These are phyloP conservation scores for Tetranychus cinnabarinus DNA, from an alignment of 1,140 invertebrate genomes.

Conservation along the genomic window DNA sequence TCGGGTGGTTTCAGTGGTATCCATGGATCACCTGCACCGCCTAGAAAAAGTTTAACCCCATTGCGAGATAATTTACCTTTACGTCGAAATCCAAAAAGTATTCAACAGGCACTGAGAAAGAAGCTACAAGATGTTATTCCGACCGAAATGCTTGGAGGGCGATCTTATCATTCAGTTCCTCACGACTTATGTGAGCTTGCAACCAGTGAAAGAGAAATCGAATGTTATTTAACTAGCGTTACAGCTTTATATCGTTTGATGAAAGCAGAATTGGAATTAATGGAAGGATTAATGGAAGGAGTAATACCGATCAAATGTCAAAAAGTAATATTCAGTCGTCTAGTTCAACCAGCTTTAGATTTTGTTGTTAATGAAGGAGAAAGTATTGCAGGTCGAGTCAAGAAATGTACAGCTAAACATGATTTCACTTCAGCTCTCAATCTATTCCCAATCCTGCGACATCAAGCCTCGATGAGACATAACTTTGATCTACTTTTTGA, in stretches of 20 bases:
- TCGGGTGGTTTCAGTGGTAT: conserved; percentile 15
- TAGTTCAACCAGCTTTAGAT: conserved; percentile 60
- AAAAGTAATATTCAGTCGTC: conserved; percentile 43
- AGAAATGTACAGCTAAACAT: conserved; percentile 48
- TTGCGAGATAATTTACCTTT: not conserved
- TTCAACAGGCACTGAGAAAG: conserved; percentile 8
- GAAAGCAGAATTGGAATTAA: conserved; percentile 55
- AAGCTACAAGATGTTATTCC: conserved; percentile 8
- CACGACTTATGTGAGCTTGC: conserved; percentile 5
- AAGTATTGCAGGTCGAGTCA: conserved; percentile 20
- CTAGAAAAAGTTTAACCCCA: conserved; percentile 1
- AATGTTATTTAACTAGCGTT: conserved; percentile 58
- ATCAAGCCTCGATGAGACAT: conserved; percentile 48
- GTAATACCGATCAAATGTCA: conserved; percentile 53
- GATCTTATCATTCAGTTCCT: not conserved
- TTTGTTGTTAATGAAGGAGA: conserved; percentile 61
- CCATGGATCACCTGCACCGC: not conserved
- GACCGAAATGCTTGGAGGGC: not conserved
- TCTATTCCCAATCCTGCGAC: conserved; percentile 62
- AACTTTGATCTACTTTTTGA: conserved; percentile 56
- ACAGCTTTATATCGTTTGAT: conserved; percentile 65
- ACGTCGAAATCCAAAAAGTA: conserved; percentile 2
- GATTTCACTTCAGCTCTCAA: conserved; percentile 59
- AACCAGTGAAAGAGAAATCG: conserved; percentile 47
- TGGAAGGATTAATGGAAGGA: conserved; percentile 40